Evolutionary conservation across 2,888 invertebrate genomes (phyloP).

Genomic region (Zaprionus lineosus): DNA sequence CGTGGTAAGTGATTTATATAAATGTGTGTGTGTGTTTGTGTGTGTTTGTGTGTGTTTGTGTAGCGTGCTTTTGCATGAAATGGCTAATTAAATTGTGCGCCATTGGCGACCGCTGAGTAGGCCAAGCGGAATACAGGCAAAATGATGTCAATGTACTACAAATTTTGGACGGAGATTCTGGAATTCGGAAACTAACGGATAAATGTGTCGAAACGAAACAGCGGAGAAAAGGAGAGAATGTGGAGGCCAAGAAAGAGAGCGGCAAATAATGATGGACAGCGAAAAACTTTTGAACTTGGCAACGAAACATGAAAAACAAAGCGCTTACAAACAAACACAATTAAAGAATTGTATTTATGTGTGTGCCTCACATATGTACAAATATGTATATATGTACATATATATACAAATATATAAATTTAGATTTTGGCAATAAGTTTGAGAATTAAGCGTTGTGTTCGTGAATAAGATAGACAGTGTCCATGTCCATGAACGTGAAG

Average conservation of each 20-base stretch:
- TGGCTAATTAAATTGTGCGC: constrained; percentile 5
- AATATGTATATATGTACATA: constrained; percentile 20
- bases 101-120: not conserved
- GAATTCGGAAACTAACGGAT: constrained; percentile 21
- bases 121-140: not conserved
- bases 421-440: constrained; percentile 53
- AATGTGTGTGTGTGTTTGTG: not conserved
- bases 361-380: constrained; percentile 30
- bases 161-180: constrained; percentile 24
- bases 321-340: constrained; percentile 31
- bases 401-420: constrained; percentile 33
- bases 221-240: not conserved
- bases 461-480: constrained; percentile 14
- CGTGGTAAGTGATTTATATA: not conserved
- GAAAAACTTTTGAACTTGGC: constrained; percentile 66
- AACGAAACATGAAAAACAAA: constrained; percentile 45
- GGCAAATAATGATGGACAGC: not conserved
- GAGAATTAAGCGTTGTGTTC: constrained; percentile 1
- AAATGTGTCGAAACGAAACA: not conserved
- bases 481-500: constrained; percentile 70
- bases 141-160: constrained; percentile 53
- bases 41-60: constrained; percentile 4
- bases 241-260: constrained; percentile 8
- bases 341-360: constrained; percentile 19
- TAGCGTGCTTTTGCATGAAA: too few species aligned